A percentile compares a stretch with the other conserved stretches of the same genome.
phyloP scores from a whole-genome alignment of 2,797 vertebrate genomes.

The Harpagifer antarcticus region DNA sequence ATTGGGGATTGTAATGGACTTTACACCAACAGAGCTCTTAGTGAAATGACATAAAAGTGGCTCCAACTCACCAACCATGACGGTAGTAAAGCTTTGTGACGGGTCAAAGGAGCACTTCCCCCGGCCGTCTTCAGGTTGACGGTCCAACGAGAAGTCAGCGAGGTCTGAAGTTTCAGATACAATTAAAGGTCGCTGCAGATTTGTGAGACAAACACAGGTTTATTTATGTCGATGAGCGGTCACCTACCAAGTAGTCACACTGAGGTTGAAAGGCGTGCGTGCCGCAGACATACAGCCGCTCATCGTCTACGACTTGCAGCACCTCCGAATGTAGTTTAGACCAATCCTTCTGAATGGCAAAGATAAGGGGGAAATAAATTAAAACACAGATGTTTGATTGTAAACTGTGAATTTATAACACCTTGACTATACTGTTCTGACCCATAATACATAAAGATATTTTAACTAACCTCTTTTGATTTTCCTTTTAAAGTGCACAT shows the following conservation, averaged over 20 bases:
- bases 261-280: conserved; percentile 95
- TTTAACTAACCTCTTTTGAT: conserved; percentile 90
- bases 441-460: not conserved
- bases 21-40: conserved; percentile 39
- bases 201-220: not conserved
- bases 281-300: conserved; percentile 93
- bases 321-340: conserved; percentile 96
- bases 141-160: conserved; percentile 81
- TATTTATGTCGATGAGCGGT: not conserved
- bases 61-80: conserved; percentile 96
- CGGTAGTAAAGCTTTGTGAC: conserved; percentile 94
- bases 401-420: not conserved
- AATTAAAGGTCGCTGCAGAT: not conserved
- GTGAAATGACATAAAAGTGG: conserved; percentile 33
- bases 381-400: not conserved
- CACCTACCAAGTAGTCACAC: conserved; percentile 94
- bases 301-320: conserved; percentile 88
- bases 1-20: conserved; percentile 47
- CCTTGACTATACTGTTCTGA: not conserved
- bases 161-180: conserved; percentile 75
- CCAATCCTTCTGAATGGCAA: conserved; percentile 91
- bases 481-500: conserved; percentile 94
- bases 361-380: not conserved
- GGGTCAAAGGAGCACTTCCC: conserved; percentile 97
- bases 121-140: conserved; percentile 91